These are phyloP conservation scores for Engystomops pustulosus DNA, from an alignment of 2,113 vertebrate genomes.

Conservation along the genomic window DNA sequence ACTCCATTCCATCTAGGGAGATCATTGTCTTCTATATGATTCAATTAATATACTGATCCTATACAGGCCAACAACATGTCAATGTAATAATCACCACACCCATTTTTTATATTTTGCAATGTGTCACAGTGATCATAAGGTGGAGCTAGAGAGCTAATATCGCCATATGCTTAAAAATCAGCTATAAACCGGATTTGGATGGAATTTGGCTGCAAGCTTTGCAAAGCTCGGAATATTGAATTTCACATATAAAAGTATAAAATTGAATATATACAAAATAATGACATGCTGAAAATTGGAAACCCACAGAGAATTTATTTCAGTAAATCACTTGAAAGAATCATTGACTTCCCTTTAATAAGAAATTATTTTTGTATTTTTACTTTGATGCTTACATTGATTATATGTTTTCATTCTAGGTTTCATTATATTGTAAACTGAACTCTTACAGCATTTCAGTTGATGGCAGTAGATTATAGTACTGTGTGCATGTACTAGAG, in stretches of 20 bases:
- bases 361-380: not conserved
- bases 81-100: not conserved
- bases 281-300: slow-evolving; percentile 13
- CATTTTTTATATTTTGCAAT: not conserved
- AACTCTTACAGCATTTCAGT: not conserved
- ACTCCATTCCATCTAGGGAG: too few relatives aligned
- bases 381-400: not conserved
- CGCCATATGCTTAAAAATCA: not conserved
- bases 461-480: not conserved
- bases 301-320: not conserved
- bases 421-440: not conserved
- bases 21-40: too few relatives aligned
- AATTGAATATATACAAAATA: slow-evolving; percentile 27
- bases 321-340: not conserved
- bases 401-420: not conserved
- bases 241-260: slow-evolving; percentile 30
- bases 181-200: slow-evolving; percentile 21
- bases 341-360: not conserved
- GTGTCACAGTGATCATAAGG: slow-evolving; percentile 7
- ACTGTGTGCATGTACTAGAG: not conserved
- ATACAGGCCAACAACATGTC: not conserved
- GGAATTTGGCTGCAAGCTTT: not conserved
- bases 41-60: too few relatives aligned
- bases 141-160: slow-evolving; percentile 33
- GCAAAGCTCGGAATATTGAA: slow-evolving; percentile 30